Evolutionary conservation across 2,113 vertebrate species (phyloP), one percentile per base, ranked within the genome.

Genomic region (Pelusios castaneus): DNA sequence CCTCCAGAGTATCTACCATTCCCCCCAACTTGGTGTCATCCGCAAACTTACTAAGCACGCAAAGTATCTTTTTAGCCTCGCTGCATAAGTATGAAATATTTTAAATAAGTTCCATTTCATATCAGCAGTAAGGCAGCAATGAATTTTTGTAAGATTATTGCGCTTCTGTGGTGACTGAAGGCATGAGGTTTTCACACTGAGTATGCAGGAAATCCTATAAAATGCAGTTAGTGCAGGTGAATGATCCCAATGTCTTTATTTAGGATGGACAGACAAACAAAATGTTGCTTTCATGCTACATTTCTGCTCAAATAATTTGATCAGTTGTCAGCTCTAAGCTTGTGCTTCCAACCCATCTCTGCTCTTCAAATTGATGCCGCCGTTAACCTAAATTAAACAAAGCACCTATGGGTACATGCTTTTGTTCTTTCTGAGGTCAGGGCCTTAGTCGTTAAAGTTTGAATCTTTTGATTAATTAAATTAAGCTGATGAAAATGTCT

Each of bases 201-300:
- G 45, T 55, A 84, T 89, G 91, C 60, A 86, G 1, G 80, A 93
- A 94, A 85, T 51, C 70, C 77, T 81, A 80, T 82, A 90, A 94
- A 79, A 89, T 92, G 83, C 67, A 25, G 89, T 94, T 83, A 92
- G 91, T 95, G n/a, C n/a, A n/a, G n/a, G n/a, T n/a, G n/a, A n/a
- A 12, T 88, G 78, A 75, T 94, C 94, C 75, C 92, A 85, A 94
- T 92, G 85, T 84, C 85, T 47, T 83, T 94, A 87, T 95, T 95
- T 54, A 52, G 93, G 83, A 86, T 80, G 27, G 17, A 89, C 8
- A 54, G 76, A 81, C 96, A 95, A 93, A 82, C 92, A 88, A 81
- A 93, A 88, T 67, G n/a, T 95, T 91, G 47, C 83, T 88, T 89
- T 91, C 88, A 81, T 93, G 89, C 76, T 70, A 1, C 58, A 21